These are phyloP conservation scores for Craniophora ligustri DNA, from an alignment of 2,888 invertebrate species.

Conservation along the genomic window DNA sequence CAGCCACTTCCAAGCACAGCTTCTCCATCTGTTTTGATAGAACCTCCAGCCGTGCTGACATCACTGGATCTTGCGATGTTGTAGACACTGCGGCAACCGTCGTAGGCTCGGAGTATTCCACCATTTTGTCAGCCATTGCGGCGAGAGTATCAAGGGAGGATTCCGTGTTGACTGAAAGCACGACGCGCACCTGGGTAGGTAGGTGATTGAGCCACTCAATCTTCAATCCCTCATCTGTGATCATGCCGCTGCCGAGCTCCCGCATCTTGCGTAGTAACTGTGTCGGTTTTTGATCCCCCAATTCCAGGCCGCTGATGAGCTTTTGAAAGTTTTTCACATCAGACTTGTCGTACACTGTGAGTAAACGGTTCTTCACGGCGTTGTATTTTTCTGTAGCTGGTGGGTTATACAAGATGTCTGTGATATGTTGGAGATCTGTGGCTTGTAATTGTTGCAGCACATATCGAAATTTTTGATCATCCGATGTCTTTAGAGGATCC, in stretches of 20 bases:
- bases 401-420: neutral
- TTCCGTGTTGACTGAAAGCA: no score
- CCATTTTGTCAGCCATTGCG: no score
- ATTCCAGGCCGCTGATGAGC: neutral
- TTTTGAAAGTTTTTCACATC: constrained; percentile 3
- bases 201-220: neutral
- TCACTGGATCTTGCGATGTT: neutral
- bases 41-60: neutral
- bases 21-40: constrained; percentile 8
- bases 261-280: constrained; percentile 2
- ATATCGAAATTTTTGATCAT: neutral
- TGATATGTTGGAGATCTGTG: neutral
- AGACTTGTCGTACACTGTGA: neutral
- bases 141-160: no score
- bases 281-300: constrained; percentile 1
- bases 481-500: neutral
- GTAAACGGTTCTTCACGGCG: neutral
- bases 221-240: neutral
- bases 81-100: neutral
- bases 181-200: neutral
- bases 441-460: neutral
- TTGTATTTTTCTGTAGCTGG: neutral
- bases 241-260: neutral
- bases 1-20: neutral
- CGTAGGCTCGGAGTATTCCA: neutral